Conservation (phyloP, 2,113 vertebrate genomes). For the Nibea coibor region DNA sequence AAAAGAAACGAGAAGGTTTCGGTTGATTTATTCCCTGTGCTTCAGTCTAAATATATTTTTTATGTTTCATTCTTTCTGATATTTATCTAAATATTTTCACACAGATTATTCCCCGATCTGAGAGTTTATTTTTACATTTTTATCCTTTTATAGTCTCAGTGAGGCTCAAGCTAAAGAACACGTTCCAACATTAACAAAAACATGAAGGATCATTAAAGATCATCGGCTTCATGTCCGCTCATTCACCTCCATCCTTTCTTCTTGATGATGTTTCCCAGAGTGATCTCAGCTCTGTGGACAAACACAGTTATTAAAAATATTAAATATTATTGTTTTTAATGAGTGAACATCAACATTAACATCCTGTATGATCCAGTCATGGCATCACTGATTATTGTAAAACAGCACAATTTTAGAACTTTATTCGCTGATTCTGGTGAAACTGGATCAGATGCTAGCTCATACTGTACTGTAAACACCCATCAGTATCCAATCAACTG, state of each 20-base stretch:
- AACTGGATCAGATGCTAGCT: no score
- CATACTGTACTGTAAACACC: no score
- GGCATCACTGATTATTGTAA: not conserved
- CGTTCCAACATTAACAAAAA: constrained; percentile 17
- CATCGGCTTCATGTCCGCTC: not conserved
- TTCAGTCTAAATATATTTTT: no score
- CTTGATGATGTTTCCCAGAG: constrained; percentile 86
- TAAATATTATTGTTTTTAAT: not conserved
- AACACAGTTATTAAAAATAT: constrained; percentile 16
- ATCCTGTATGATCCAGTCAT: no score
- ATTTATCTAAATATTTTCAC: not conserved
- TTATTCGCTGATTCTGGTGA: no score
- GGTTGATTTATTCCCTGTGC: not conserved
- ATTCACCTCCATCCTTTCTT: constrained; percentile 86
- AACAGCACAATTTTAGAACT: not conserved
- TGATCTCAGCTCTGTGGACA: constrained; percentile 83
- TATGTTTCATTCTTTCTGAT: not conserved
- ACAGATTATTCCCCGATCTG: constrained; percentile 5
- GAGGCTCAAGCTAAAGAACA: constrained; percentile 23
- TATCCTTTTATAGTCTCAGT: constrained; percentile 57
- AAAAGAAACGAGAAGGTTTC: constrained; percentile 30
- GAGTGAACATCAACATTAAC: no score
- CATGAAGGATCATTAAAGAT: constrained; percentile 26
- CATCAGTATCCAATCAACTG: no score
- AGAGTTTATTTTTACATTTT: constrained; percentile 39